Percentiles rank a stretch among this genome's conserved stretches.
These are phyloP conservation scores for Actias luna DNA, from an alignment of 2,888 invertebrate species.

Conservation along the genomic window DNA sequence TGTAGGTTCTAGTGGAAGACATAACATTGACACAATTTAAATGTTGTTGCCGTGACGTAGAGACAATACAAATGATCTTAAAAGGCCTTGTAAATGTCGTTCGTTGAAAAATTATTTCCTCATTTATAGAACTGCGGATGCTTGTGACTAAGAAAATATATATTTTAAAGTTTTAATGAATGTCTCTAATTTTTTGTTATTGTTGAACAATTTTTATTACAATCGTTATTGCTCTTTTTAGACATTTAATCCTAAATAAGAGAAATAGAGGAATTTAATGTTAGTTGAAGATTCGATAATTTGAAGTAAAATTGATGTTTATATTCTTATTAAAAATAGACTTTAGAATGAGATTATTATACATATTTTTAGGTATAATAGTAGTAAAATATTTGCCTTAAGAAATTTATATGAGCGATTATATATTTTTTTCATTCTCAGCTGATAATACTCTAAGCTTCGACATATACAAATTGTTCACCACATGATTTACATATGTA, in stretches of 20 bases:
- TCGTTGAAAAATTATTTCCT: conserved; percentile 45
- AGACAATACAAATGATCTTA: conserved; percentile 37
- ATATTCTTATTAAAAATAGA: neutral
- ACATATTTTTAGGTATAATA: neutral
- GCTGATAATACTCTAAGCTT: neutral
- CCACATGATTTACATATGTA: neutral
- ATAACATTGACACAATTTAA: conserved; percentile 77
- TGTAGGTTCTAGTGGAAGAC: conserved; percentile 43
- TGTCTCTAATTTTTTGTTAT: neutral
- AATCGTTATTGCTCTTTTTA: neutral
- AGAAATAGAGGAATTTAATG: neutral
- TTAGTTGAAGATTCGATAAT: neutral
- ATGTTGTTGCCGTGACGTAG: conserved; percentile 38
- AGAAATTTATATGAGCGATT: neutral
- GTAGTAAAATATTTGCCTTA: neutral
- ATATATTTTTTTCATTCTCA: neutral
- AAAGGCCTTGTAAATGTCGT: conserved; percentile 46
- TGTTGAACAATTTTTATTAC: neutral
- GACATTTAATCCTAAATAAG: neutral
- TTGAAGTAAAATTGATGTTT: neutral
- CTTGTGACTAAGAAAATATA: neutral
- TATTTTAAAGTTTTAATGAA: neutral
- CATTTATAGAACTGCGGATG: neutral
- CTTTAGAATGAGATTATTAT: neutral
- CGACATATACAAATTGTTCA: neutral